Evolutionary conservation across 2,797 vertebrate species (phyloP), one percentile per base, ranked within the genome.

Genomic region (Botia almorhae): DNA sequence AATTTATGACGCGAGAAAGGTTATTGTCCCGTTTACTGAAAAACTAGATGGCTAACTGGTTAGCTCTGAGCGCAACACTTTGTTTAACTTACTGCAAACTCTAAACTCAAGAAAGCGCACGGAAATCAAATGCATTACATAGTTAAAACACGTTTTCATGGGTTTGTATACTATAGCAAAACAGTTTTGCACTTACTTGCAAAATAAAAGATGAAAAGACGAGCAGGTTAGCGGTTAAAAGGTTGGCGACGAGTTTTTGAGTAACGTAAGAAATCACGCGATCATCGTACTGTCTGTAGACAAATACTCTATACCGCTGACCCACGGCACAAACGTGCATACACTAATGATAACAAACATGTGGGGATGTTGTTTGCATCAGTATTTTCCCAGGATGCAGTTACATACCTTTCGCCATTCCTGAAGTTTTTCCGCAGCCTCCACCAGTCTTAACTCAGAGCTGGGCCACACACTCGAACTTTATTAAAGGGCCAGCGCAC

Each of bases 401-500:
- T 69, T 58, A 11, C 74, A 69, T 61, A 60, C 51, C 67, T 80
- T 65, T 75, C 78, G 55, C 55, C 80, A 80, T 82, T 85, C 68
- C 72, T 55, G 73, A 81, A 73, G 64, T 68, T 88, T 89, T 84
- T 82, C 86, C 29, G 67, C 68, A 80, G 78, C 69, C 36, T 82
- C 76, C 67, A 65, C 70, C 65, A 77, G 69, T 56, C 69, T 61
- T 69, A 82, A 87, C 77, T 82, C 36, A 21, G 19, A 78, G 74
- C 80, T 74, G 76, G 85, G 82, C 83, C 83, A 80, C 82, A 71
- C 67, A 69, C 89, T 89, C 87, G 88, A 88, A 92, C 91, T 89
- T 88, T 88, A 88, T 94, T 94, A 94, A 95, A 94, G 94, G 88
- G 89, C 87, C 86, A 89, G 90, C 50, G 33, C 84, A 82, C 83